phyloP scores from a whole-genome alignment of 2,888 invertebrate species.

The Aricia artaxerxes region DNA sequence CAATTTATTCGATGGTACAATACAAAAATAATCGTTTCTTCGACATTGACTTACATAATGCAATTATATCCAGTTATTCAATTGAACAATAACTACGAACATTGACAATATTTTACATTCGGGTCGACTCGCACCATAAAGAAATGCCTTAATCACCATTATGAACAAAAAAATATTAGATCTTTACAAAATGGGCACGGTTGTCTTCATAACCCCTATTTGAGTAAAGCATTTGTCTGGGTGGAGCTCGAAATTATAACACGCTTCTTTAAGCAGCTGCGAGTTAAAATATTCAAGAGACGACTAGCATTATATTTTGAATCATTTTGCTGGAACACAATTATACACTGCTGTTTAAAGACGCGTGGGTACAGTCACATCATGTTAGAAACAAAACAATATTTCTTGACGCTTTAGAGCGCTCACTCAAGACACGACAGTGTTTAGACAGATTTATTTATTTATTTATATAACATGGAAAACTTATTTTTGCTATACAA shows the following conservation, averaged over 20 bases:
- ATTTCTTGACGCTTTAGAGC: not conserved
- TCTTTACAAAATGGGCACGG: not conserved
- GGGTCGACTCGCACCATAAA: not conserved
- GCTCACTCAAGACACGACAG: not conserved
- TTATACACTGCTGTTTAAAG: not conserved
- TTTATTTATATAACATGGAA: no score
- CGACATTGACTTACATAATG: not conserved
- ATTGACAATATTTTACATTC: not conserved
- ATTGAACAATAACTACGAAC: not conserved
- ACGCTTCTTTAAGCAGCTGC: not conserved
- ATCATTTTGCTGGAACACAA: not conserved
- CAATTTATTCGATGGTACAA: not conserved
- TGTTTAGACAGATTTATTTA: not conserved
- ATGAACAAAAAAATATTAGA: not conserved
- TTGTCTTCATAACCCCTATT: not conserved
- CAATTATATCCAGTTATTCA: not conserved
- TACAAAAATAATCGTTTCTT: not conserved
- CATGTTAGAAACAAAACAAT: not conserved
- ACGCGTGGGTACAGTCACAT: not conserved
- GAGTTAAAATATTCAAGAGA: not conserved
- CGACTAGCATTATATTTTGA: constrained; percentile 10
- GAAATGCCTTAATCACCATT: not conserved
- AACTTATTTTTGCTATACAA: no score
- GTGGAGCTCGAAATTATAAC: not conserved
- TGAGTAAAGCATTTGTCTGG: not conserved